Base-by-base conservation (phyloP, 2,797 vertebrate species). In the Urosaurus nigricauda region DNA sequence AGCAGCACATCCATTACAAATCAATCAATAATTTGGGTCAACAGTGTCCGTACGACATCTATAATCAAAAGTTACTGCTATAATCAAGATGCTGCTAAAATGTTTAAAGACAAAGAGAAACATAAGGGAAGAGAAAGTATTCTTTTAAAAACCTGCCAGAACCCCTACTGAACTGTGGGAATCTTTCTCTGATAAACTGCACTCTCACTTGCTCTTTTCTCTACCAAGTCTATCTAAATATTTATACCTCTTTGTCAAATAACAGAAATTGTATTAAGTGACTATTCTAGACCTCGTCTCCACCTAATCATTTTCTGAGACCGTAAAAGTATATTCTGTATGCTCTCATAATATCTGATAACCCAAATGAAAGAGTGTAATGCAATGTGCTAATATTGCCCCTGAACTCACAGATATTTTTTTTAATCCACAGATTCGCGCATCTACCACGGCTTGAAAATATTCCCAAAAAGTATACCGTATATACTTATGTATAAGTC, bases 131-230 rank as follows among this genome's bases (percentile, higher is more conserved):
- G 32, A 63, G 81, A 85, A 51, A 84, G 0, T 0, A 60, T 84
- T 0, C 80, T 73, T 71, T 32, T 89, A 12, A 13, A 60, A 78
- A 9, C 53, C 53, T 53, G 58, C 83, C 87, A 90, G 85, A 88
- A 93, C 63, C 21, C 0, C 0, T 0, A 21, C 5, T 29, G 6
- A 11, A 11, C 9, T 19, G 17, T 14, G 0, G 0, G 14, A 13
- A 88, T 19, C 7, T 37, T 79, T 87, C 47, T 73, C 77, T n/a
- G 63, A 74, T 37, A 60, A 37, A n/a, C 88, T 91, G 60, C 84
- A 81, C 85, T 1, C 37, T 7, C 68, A 83, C 65, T 37, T 87
- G 56, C 35, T 84, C 77, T 51, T 74, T 87, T 87, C 9, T 68
- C 82, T 84, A 3, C 11, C 0, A 0, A 16, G 71, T 85, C 5